Conservation (phyloP, 1,140 invertebrate species). For the Hypothenemus hampei region DNA sequence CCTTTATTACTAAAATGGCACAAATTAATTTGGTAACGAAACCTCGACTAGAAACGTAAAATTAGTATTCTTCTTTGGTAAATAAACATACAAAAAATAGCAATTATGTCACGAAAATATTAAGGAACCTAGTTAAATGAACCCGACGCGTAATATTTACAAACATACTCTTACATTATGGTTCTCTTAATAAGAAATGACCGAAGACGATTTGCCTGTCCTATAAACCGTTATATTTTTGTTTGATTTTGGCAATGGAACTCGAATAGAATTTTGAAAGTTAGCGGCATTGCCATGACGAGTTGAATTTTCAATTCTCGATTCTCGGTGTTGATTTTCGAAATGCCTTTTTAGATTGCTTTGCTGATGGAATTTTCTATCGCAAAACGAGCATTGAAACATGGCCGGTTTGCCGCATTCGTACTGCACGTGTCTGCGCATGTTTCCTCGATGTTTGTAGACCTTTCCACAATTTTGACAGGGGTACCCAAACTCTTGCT, state of each 20-base stretch:
- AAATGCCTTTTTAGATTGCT: conserved; percentile 48
- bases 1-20: too few species aligned
- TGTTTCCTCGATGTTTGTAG: conserved; percentile 53
- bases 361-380: conserved; percentile 48
- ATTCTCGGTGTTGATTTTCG: conserved; percentile 37
- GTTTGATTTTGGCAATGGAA: conserved; percentile 32
- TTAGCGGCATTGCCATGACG: not conserved
- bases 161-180: too few species aligned
- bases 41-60: too few species aligned
- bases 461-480: conserved; percentile 45
- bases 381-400: conserved; percentile 47
- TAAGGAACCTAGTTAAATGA: too few species aligned
- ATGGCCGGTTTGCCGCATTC: conserved; percentile 48
- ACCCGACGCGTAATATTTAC: too few species aligned
- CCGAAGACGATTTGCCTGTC: conserved; percentile 17
- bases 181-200: conserved; percentile 12
- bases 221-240: conserved; percentile 38
- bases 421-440: conserved; percentile 45
- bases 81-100: too few species aligned
- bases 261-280: conserved; percentile 1
- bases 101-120: too few species aligned
- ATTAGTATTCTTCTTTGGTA: too few species aligned
- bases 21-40: too few species aligned
- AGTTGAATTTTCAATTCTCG: not conserved
- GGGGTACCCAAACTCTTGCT: conserved; percentile 43